phyloP scores from a whole-genome alignment of 2,113 vertebrate genomes.

The Ammospiza caudacuta region DNA sequence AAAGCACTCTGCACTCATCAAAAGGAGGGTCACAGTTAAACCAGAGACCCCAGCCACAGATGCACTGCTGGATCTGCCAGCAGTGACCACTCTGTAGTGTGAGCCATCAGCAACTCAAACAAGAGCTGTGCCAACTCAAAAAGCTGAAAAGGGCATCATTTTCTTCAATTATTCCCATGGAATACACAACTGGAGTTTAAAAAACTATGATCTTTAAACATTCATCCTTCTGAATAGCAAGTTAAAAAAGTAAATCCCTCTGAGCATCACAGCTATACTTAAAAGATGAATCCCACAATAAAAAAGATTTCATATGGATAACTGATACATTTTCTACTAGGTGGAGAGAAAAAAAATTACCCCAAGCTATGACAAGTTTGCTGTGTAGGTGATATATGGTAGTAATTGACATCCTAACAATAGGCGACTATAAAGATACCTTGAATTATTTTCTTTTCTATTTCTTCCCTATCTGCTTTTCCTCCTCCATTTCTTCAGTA shows the following conservation, averaged over 20 bases:
- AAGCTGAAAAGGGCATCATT: neutral
- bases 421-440: slow-evolving; percentile 1
- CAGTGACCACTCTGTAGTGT: neutral
- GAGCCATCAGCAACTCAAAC: neutral
- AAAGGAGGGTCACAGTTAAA: neutral
- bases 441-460: slow-evolving; percentile 22
- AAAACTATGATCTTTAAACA: neutral
- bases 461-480: slow-evolving; percentile 21
- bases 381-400: neutral
- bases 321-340: neutral
- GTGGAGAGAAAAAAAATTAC: neutral
- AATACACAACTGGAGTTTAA: neutral
- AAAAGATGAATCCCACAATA: neutral
- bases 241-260: neutral
- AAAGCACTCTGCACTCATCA: neutral
- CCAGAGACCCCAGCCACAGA: neutral
- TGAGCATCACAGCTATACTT: neutral
- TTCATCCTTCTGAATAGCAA: neutral
- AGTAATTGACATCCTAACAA: slow-evolving; percentile 50
- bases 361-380: slow-evolving; percentile 12
- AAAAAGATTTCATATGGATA: neutral
- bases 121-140: neutral
- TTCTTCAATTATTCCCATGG: neutral
- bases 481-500: slow-evolving; percentile 15
- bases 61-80: neutral